A percentile compares a stretch with the other conserved stretches of the same genome.
phyloP scores from a whole-genome alignment of 1,140 invertebrate species.

The Potamilus streckersoni region DNA sequence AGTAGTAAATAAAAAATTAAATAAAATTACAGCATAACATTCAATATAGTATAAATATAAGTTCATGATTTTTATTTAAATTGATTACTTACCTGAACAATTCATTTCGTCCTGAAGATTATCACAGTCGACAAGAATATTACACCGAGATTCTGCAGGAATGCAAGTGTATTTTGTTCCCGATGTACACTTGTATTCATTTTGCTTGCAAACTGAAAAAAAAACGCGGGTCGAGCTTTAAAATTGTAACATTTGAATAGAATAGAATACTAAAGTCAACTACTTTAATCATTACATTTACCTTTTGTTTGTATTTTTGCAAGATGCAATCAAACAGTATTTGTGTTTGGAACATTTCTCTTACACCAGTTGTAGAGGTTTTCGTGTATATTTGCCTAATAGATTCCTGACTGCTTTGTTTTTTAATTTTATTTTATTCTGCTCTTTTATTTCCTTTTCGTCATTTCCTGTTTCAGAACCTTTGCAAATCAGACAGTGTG shows the following conservation, averaged over 20 bases:
- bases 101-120: constrained; percentile 33
- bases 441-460: too few species aligned
- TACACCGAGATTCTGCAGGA: constrained; percentile 29
- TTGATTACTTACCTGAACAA: constrained; percentile 37
- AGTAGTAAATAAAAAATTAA: not conserved
- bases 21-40: too few species aligned
- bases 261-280: not conserved
- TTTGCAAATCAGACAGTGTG: too few species aligned
- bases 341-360: too few species aligned
- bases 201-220: constrained; percentile 35
- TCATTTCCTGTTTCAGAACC: too few species aligned
- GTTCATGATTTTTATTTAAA: not conserved
- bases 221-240: not conserved
- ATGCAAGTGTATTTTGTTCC: constrained; percentile 35
- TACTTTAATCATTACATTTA: too few species aligned
- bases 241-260: not conserved
- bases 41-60: not conserved
- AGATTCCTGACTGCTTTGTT: too few species aligned
- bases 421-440: too few species aligned
- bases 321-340: too few species aligned
- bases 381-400: too few species aligned
- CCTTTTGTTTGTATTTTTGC: too few species aligned
- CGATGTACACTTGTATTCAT: constrained; percentile 37
- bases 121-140: constrained; percentile 44
- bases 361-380: too few species aligned